These are phyloP conservation scores for Falcunculus frontatus DNA, from an alignment of 2,113 vertebrate species.

Conservation along the genomic window DNA sequence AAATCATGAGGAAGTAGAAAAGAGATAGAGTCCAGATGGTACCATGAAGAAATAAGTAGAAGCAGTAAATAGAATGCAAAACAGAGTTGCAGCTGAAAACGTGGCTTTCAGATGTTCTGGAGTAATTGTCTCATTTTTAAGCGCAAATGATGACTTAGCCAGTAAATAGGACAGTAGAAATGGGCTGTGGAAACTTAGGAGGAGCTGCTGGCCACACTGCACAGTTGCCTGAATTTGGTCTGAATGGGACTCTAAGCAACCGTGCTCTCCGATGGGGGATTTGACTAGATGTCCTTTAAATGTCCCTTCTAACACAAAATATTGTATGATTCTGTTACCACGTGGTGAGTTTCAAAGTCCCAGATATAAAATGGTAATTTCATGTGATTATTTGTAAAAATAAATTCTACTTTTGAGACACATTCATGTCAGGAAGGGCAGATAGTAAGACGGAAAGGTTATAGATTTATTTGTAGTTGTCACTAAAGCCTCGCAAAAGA, in stretches of 20 bases:
- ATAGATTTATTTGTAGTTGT: background rate
- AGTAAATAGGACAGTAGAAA: background rate
- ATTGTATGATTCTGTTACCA: background rate
- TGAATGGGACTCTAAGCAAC: background rate
- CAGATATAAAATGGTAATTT: background rate
- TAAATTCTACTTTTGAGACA: background rate
- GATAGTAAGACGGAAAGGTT: background rate
- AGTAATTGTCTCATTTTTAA: background rate
- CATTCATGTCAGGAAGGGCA: background rate
- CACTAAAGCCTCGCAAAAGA: background rate
- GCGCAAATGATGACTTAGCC: background rate
- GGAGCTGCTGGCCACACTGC: background rate
- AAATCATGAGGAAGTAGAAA: conserved; percentile 17
- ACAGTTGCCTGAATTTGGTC: background rate
- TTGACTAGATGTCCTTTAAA: background rate
- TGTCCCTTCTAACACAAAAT: background rate
- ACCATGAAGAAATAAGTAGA: background rate
- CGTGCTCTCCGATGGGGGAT: background rate
- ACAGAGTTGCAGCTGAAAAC: background rate
- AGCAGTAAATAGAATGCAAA: background rate
- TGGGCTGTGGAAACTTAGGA: background rate
- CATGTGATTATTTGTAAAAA: background rate
- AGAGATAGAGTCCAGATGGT: background rate
- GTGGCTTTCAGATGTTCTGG: background rate
- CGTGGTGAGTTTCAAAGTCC: background rate